Evolutionary conservation across 2,113 vertebrate species (phyloP).

Genomic region (Petroica traversi): DNA sequence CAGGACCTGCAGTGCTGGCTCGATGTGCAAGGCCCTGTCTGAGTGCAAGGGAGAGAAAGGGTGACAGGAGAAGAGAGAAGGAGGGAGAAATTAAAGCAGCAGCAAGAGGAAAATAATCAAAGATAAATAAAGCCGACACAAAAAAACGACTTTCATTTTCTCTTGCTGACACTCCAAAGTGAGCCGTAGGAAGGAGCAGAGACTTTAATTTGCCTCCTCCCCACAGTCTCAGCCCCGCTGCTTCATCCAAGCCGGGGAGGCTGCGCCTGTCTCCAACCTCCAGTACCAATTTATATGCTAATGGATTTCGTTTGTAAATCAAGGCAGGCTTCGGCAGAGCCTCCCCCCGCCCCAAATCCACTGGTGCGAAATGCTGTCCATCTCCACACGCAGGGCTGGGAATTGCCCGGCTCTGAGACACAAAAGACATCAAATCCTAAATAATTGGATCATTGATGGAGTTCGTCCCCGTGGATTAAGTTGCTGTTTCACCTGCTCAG

Average conservation of each 20-base stretch:
- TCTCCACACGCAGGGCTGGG: neutral
- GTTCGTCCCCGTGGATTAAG: conserved; percentile 28
- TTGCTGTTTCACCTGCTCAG: conserved; percentile 22
- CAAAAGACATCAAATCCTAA: conserved; percentile 10
- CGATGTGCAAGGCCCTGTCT: neutral
- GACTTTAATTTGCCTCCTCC: conserved; percentile 46
- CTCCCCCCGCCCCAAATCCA: neutral
- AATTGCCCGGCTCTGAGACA: neutral
- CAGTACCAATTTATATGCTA: conserved; percentile 68
- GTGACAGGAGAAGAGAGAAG: neutral
- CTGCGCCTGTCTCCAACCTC: neutral
- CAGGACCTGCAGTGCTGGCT: neutral
- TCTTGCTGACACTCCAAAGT: neutral
- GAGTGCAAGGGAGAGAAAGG: neutral
- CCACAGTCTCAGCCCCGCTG: neutral
- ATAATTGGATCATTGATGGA: conserved; percentile 57
- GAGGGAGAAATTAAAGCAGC: neutral
- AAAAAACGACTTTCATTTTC: conserved; percentile 40
- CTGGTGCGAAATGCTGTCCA: neutral
- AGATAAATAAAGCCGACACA: conserved; percentile 27
- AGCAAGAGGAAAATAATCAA: neutral
- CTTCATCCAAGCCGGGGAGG: neutral
- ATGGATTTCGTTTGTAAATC: conserved; percentile 43
- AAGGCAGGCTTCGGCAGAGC: neutral
- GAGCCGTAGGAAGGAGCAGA: neutral